Evolutionary conservation across 1,140 invertebrate genomes (phyloP), one percentile per base, ranked within the genome.

Genomic region (Drosophila elegans): DNA sequence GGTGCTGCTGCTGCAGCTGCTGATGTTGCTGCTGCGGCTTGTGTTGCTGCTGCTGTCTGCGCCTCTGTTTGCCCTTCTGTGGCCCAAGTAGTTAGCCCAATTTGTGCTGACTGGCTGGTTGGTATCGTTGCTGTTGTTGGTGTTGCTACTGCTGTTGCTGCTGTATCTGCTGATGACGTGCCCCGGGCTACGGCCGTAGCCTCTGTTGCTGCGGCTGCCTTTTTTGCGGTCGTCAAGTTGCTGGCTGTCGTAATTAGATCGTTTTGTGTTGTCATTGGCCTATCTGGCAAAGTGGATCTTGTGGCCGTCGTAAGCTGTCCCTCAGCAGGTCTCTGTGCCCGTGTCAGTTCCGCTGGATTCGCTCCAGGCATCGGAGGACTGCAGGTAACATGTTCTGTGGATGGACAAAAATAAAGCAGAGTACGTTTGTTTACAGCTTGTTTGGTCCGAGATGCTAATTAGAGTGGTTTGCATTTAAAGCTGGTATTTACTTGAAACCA

Each of bases 221-320:
- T 72, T 74, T 81, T 80, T 61, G 80, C 66, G 69, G 77, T 74
- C 73, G 80, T 74, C 79, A 88, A 77, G 84, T 89, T 90, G 78
- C 54, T 64, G 69, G 69, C 85, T 80, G 84, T 80, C 77, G 80
- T 89, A 89, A 89, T 89, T 89, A 89, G 84, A 89, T 89, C 84
- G 80, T 89, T 89, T 84, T 89, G 73, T 89, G 84, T 89, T 89
- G 84, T 89, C 84, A 89, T 80, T 88, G 79, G 75, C 59, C 79
- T 86, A 86, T 86, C 83, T 83, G 75, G 67, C 63, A 76, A 73
- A 88, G 83, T 86, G 83, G 83, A 86, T 86, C 84, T 88, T 57
- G 75, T 78, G 75, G 59, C 51, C 48, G 75, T 67, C 63, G 72
- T 76, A 62, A 79, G 67, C 79, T 66, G 49, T 52, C 32, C 56